Conservation (phyloP, 2,797 vertebrate genomes). For the Epinephelus coioides region DNA sequence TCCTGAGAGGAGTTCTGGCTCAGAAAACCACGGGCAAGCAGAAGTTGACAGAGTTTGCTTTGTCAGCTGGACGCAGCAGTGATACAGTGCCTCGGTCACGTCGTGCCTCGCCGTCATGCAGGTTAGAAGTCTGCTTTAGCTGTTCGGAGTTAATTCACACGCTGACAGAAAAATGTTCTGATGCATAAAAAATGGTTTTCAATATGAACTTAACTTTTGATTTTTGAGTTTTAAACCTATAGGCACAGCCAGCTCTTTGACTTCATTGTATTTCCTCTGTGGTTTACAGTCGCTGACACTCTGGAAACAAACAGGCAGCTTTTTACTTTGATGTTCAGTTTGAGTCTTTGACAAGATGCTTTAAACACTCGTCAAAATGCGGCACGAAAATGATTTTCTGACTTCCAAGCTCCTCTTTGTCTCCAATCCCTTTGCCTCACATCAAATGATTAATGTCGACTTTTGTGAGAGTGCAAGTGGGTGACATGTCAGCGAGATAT, state of each 20-base stretch:
- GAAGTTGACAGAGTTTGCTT: conserved; percentile 22
- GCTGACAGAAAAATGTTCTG: background rate
- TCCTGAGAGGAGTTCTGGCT: conserved; percentile 53
- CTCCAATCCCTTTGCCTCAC: conserved; percentile 48
- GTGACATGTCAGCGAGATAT: conserved; percentile 63
- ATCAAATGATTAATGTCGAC: conserved; percentile 62
- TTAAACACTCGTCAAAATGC: conserved; percentile 39
- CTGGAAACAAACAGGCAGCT: conserved; percentile 29
- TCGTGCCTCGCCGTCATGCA: background rate
- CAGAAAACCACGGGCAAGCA: conserved; percentile 30
- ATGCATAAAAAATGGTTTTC: background rate
- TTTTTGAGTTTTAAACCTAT: background rate
- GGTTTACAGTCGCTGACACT: conserved; percentile 27
- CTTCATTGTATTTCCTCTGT: conserved; percentile 5
- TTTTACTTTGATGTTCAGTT: conserved; percentile 17
- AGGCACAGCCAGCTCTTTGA: background rate
- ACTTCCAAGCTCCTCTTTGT: conserved; percentile 52
- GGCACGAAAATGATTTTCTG: conserved; percentile 53
- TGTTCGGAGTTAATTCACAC: conserved; percentile 3
- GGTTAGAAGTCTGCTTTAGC: conserved; percentile 28
- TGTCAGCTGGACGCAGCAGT: conserved; percentile 31
- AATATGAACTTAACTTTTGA: too few species aligned
- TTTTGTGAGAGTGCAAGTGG: conserved; percentile 49
- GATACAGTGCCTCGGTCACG: conserved; percentile 5
- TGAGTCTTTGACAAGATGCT: conserved; percentile 27